These are phyloP conservation scores for Eulacestoma nigropectus DNA, from an alignment of 2,113 vertebrate genomes.

Conservation along the genomic window DNA sequence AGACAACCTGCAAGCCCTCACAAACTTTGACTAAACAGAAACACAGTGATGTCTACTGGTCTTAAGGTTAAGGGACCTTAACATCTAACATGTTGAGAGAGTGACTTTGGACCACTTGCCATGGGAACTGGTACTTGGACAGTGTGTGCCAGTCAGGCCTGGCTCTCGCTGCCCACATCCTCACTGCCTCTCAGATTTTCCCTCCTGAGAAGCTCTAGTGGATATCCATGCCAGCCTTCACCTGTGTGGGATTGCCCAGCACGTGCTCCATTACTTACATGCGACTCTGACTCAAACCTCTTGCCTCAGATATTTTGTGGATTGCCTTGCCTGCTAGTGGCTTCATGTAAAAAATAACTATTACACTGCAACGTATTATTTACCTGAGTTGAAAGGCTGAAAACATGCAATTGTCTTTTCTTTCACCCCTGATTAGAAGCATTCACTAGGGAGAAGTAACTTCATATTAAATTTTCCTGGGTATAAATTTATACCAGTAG, in stretches of 20 bases:
- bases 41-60: background rate
- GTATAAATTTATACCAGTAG: background rate
- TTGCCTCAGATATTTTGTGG: background rate
- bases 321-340: background rate
- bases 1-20: background rate
- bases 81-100: background rate
- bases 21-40: background rate
- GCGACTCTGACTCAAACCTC: background rate
- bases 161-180: background rate
- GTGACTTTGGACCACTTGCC: background rate
- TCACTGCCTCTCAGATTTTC: background rate
- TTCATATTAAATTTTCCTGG: background rate
- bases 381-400: background rate
- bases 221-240: background rate
- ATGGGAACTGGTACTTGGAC: too few species aligned
- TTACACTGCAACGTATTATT: background rate
- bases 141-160: background rate
- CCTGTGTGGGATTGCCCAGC: background rate
- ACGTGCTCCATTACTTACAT: rapidly evolving
- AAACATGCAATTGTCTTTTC: background rate
- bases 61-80: background rate
- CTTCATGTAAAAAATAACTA: background rate
- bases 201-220: background rate
- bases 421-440: background rate
- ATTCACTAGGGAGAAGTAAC: background rate